Evolutionary conservation across 2,888 invertebrate genomes (phyloP), one percentile per base, ranked within the genome.

Genomic region (Caenorhabditis sp.): DNA sequence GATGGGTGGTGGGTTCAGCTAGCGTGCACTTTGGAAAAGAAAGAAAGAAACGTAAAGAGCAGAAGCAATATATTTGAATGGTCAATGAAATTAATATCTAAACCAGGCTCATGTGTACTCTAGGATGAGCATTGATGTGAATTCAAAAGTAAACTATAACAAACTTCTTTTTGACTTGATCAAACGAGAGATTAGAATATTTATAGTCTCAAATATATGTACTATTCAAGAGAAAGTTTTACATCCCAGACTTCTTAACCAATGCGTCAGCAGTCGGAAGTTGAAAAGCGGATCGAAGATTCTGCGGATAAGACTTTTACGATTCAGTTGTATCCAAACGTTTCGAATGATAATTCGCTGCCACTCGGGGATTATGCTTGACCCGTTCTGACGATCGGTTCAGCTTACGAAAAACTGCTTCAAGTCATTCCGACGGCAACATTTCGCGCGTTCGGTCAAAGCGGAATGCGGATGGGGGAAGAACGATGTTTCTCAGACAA

Each of bases 381-480:
- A 68, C 68, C 51, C 54, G 24, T 38, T 51, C 66, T 35, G 31
- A 4, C 22, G 22, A 68, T 35, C 19, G 66, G 22, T 68, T 54
- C 26, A 35, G 68, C 38, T 68, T 1, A 68, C 24, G 14, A 51
- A 66, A 51, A 66, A 66, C 8, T 22, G n/a, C 26, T 31, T 51
- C 31, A 51, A 66, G 51, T 35, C 51, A 35, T 19, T 38, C 19
- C 16, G 31, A 64, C 5, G 49, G 59, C 59, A 64, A 64, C 63
- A 54, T 49, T 38, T 61, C 44, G 51, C 26, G 63, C 35, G 54
- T 63, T 64, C 68, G 22, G 51, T 35, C 28, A 28, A 69, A 68
- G 44, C 49, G 35, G 76, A 76, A 76, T 76, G 76, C 61, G 76
- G 68, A 76, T 76, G 44, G 38, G n/a, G 35, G 61, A 4, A 63